Percentiles rank a stretch among this genome's conserved stretches.
phyloP scores from a whole-genome alignment of 64 coral and sea anemone genomes.

The Montipora cactus region DNA sequence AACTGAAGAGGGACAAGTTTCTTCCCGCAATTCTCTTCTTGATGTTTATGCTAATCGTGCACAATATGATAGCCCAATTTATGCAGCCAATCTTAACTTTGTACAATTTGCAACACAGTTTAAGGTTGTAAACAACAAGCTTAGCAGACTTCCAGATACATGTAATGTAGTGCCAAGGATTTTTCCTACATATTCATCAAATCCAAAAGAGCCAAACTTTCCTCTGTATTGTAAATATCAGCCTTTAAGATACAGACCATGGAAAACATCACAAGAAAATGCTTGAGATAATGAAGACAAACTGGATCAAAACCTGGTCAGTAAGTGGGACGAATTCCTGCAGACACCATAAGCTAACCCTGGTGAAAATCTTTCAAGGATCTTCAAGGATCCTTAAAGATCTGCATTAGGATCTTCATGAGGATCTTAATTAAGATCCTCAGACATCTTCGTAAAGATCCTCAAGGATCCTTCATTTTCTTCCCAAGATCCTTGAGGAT shows the following conservation, averaged over 20 bases:
- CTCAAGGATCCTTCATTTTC: not conserved
- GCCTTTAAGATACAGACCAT: constrained; percentile 27
- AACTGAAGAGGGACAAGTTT: not conserved
- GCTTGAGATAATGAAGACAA: constrained; percentile 49
- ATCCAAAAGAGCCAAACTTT: constrained; percentile 56
- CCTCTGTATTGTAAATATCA: constrained; percentile 37
- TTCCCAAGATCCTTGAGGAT: not conserved
- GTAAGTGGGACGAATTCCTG: constrained; percentile 50
- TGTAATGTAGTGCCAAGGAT: constrained; percentile 20
- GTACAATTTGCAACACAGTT: constrained; percentile 51
- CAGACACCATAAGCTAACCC: constrained; percentile 59
- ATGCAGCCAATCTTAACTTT: constrained; percentile 25
- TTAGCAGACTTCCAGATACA: constrained; percentile 2
- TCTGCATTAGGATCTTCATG: constrained; percentile 1
- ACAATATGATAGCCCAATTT: not conserved
- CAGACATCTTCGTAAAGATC: constrained; percentile 5
- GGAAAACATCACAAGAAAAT: constrained; percentile 42
- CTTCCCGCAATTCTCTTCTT: constrained; percentile 28
- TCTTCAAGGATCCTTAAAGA: constrained; percentile 20
- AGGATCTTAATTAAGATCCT: constrained; percentile 11
- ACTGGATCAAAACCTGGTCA: constrained; percentile 36
- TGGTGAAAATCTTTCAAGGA: too few relatives aligned
- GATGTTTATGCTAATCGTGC: constrained; percentile 62
- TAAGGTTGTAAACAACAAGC: constrained; percentile 43
- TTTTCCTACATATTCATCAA: constrained; percentile 27